Evolutionary conservation across 2,797 vertebrate genomes (phyloP), one percentile per base, ranked within the genome.

Genomic region (Lagorchestes hirsutus): DNA sequence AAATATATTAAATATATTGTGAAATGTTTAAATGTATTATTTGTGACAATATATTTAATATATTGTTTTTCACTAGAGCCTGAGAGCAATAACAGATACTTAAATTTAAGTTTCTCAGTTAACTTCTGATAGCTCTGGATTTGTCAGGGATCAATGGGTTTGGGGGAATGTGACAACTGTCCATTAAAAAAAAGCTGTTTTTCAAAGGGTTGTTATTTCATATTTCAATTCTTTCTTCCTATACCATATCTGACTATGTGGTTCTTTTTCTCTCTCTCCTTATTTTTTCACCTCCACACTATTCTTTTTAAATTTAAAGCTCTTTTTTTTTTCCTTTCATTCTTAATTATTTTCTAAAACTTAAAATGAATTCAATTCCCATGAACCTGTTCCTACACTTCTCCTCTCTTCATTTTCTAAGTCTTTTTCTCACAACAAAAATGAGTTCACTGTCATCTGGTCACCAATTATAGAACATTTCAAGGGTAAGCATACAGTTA

Each of bases 1-100:
- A 74, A 46, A 27, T 87, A 87, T 82, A 40, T 82, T 46, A 82
- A 82, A 82, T 82, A 82, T 46, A 27, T 50, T 50, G 9, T 27
- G 40, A 87, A 46, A 87, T 27, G 24, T 46, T 87, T 87, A 87
- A 87, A 46, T 46, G 18, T 82, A 28, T 87, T 82, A 82, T 46
- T 46, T 50, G 40, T 87, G 74, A 27, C 11, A 46, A 46, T 87
- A 10, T 50, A 87, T 87, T 87, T 50, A 87, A 87, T 50, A 87
- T 27, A 50, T 28, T 87, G 24, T 46, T 87, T 11, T 87, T 94
- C 93, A 27, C 28, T 91, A 93, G 93, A 59, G 56, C 28, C 29
- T 91, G 74, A 95, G 93, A 93, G 62, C 11, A 92, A 96, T 95
- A 95, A 40, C 29, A 93, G 93, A 95, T 56, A 29, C 58, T 92